A percentile compares a stretch with the other conserved stretches of the same genome.
phyloP scores from a whole-genome alignment of 2,113 vertebrate species.

The Dolichotis patagonum region DNA sequence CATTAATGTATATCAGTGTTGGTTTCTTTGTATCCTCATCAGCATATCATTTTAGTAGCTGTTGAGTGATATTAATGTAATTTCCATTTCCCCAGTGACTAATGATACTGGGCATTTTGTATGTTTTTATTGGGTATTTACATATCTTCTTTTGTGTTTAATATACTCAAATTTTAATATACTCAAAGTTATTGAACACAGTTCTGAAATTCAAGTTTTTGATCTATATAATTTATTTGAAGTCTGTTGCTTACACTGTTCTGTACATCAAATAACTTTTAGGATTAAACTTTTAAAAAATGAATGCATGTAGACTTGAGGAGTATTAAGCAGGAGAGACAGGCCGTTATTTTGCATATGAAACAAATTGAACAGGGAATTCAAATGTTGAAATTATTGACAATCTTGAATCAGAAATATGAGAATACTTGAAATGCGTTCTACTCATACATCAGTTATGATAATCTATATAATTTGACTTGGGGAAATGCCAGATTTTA shows the following conservation, averaged over 20 bases:
- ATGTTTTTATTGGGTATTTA: not conserved
- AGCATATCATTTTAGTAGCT: not conserved
- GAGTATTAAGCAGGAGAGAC: not conserved
- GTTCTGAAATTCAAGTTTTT: slow-evolving; percentile 18
- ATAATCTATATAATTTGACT: slow-evolving; percentile 27
- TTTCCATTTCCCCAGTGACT: not conserved
- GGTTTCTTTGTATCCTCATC: not conserved
- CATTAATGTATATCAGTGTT: not conserved
- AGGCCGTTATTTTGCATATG: not conserved
- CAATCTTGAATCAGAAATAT: not conserved
- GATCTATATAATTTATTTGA: slow-evolving; percentile 2
- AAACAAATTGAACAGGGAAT: slow-evolving; percentile 50
- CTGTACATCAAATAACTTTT: not conserved
- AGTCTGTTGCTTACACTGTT: not conserved
- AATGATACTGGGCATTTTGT: not conserved
- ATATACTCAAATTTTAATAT: not conserved
- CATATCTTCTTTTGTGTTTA: not conserved
- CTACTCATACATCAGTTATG: not conserved
- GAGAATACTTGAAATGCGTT: not conserved
- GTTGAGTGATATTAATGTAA: not conserved
- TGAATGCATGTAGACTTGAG: not conserved
- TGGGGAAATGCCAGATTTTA: slow-evolving; percentile 36
- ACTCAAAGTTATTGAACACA: not conserved
- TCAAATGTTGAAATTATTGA: slow-evolving; percentile 8
- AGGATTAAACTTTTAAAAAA: slow-evolving; percentile 44